Evolutionary conservation across 1,140 invertebrate genomes (phyloP), one percentile per base, ranked within the genome.

Genomic region (Stegodyphus mimosarum): DNA sequence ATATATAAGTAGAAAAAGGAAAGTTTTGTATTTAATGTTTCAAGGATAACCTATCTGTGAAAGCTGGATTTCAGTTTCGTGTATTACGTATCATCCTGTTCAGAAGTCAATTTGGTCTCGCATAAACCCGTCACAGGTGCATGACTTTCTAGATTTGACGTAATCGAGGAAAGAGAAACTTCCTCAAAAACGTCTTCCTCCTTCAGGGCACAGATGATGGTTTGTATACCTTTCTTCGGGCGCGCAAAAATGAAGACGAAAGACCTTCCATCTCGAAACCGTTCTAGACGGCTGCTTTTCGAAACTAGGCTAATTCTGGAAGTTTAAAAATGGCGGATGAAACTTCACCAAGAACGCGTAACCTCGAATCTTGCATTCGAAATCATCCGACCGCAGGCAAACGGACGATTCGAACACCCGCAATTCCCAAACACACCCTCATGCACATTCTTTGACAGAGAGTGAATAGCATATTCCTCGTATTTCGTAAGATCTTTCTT

Each of bases 251-350:
- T 2, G 9, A 60, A 67, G 64, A 67, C 9, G 49, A 50, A 80
- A 80, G 67, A 80, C 67, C 69, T 80, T 80, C 78, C 69, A 71
- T 71, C 49, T 71, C n/a, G 15, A 55, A 73, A 60, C 9, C 33
- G 79, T 72, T 81, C 60, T 81, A 69, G 53, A 53, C 70, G 52
- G 60, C 0, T 81, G 79, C 79, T 18, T 71, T 81, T 73, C 13
- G 48, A 81, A 81, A 81, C 48, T 81, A 81, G 79, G 79, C 79
- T 81, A 81, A 73, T 73, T 73, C 71, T 17, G 49, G 49, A 73
- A 73, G 9, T 9, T 51, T 33, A 33, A 13, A 67, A 67, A 67
- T 67, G 10, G 64, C 7, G 64, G n/a, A 67, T n/a, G 17, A 67
- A 73, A 50, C 18, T 6, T 52, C 9, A 11, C 50, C 50, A 55